Evolutionary conservation across 2,797 vertebrate species (phyloP).

Genomic region (Phataginus tricuspis): DNA sequence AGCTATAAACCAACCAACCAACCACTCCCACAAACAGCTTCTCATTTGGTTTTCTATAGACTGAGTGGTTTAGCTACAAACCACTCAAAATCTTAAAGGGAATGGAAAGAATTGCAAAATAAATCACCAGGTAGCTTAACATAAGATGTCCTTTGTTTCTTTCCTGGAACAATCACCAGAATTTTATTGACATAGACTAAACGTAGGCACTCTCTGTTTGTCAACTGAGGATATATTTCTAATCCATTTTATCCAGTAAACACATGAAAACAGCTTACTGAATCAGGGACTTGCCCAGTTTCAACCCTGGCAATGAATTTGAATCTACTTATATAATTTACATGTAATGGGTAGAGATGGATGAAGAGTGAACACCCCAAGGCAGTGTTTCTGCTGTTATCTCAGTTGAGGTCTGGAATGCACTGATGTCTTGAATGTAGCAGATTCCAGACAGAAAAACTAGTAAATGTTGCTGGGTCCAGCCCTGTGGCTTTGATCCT

Average conservation of each 20-base stretch:
- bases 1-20: not conserved
- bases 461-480: too few relatives aligned
- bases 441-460: too few relatives aligned
- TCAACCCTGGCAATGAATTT: not conserved
- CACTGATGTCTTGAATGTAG: not conserved
- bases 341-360: not conserved
- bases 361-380: not conserved
- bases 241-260: not conserved
- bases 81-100: not conserved
- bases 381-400: not conserved
- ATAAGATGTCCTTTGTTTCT: not conserved
- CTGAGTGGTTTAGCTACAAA: not conserved
- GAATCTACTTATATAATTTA: not conserved
- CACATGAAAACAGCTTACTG: not conserved
- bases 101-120: not conserved
- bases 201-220: not conserved
- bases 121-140: not conserved
- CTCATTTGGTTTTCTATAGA: not conserved
- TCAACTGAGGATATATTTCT: not conserved
- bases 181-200: slow-evolving; percentile 8
- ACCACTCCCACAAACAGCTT: not conserved
- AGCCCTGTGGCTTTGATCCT: not conserved
- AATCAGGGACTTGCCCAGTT: not conserved
- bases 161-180: not conserved
- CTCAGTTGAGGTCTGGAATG: not conserved